phyloP scores from a whole-genome alignment of 2,113 vertebrate genomes.

The Vireo altiloquus region DNA sequence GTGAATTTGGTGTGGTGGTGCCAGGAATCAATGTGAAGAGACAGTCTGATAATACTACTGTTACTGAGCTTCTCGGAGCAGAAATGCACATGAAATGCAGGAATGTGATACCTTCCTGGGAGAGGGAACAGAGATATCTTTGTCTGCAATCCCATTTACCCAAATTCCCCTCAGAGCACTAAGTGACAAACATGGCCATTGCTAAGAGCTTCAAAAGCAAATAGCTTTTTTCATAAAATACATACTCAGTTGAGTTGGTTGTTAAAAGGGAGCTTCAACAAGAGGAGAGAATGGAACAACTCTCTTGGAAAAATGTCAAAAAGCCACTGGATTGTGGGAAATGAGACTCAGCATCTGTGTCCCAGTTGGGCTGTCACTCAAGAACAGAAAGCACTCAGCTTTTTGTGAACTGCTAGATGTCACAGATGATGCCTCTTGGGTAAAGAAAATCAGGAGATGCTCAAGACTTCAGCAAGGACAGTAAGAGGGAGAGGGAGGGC shows the following conservation, averaged over 20 bases:
- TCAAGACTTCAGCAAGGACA: not conserved
- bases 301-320: not conserved
- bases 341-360: conserved; percentile 2
- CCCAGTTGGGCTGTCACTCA: not conserved
- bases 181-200: not conserved
- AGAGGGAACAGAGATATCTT: not conserved
- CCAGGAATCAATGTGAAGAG: not conserved
- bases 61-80: not conserved
- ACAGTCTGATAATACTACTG: not conserved
- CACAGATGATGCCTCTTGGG: not conserved
- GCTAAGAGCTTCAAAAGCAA: not conserved
- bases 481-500: not conserved
- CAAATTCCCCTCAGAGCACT: not conserved
- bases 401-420: not conserved
- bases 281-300: not conserved
- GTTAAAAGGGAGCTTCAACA: not conserved
- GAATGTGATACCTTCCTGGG: not conserved
- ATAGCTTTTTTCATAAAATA: not conserved
- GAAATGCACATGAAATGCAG: not conserved
- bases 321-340: not conserved
- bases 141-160: not conserved
- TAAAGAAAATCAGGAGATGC: not conserved
- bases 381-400: not conserved
- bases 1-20: not conserved
- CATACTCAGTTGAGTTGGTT: not conserved